phyloP scores from a whole-genome alignment of 2,797 vertebrate species.

The Crocidura indochinensis region DNA sequence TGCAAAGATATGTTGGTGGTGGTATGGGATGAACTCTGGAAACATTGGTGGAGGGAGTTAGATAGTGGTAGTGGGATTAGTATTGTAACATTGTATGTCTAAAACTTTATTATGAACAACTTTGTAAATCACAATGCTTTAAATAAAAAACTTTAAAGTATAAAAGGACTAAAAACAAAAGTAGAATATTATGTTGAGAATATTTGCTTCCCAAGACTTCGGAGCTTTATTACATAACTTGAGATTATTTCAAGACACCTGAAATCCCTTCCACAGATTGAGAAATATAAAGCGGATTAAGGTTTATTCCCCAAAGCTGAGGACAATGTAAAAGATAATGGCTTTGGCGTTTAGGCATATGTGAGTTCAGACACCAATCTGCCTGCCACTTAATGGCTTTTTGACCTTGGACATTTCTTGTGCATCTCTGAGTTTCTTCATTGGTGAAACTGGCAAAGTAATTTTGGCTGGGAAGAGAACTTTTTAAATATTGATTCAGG shows the following conservation, averaged over 20 bases:
- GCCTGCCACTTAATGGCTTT: background rate
- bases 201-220: constrained; percentile 18
- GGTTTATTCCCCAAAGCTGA: constrained; percentile 28
- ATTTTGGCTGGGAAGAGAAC: background rate
- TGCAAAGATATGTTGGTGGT: too few relatives aligned
- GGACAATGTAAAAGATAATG: background rate
- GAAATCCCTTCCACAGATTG: constrained; percentile 16
- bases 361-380: background rate
- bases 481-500: background rate
- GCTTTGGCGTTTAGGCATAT: constrained; percentile 7
- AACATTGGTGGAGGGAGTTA: too few relatives aligned
- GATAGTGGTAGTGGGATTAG: too few relatives aligned
- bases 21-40: too few relatives aligned
- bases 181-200: background rate
- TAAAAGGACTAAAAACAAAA: too few relatives aligned
- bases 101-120: too few relatives aligned
- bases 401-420: constrained; percentile 34
- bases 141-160: too few relatives aligned
- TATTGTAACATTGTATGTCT: too few relatives aligned
- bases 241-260: constrained; percentile 30
- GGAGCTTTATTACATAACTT: background rate
- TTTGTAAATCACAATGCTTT: too few relatives aligned
- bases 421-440: constrained; percentile 7
- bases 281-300: constrained; percentile 57
- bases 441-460: constrained; percentile 29